phyloP scores from a whole-genome alignment of 1,140 invertebrate species.

The Lethrus apterus region DNA sequence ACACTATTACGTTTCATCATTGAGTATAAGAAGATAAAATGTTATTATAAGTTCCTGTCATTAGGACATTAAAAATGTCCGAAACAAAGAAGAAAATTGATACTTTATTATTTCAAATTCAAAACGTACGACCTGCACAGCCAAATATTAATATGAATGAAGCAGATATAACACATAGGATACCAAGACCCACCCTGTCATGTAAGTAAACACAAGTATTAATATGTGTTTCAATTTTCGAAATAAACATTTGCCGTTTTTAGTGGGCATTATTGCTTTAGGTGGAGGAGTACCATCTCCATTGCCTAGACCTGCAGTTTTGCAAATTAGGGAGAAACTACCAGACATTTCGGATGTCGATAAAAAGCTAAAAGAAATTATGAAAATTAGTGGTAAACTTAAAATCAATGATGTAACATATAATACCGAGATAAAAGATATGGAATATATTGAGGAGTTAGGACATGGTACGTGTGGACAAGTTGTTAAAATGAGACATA shows the following conservation, averaged over 20 bases:
- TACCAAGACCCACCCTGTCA: neutral
- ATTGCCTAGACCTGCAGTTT: constrained; percentile 26
- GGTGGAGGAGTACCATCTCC: constrained; percentile 23
- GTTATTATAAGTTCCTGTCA: neutral
- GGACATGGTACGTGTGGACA: constrained; percentile 96
- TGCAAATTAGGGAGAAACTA: constrained; percentile 26
- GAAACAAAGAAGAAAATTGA: too few relatives aligned
- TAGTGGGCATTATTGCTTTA: constrained; percentile 26
- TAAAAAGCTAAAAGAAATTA: constrained; percentile 45
- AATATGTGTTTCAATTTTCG: neutral
- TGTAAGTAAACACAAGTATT: neutral
- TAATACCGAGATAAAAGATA: constrained; percentile 77
- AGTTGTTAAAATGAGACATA: constrained; percentile 93
- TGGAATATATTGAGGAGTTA: constrained; percentile 82
- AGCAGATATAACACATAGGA: too few relatives aligned
- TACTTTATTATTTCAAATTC: too few relatives aligned
- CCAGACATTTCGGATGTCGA: constrained; percentile 42
- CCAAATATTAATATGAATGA: too few relatives aligned
- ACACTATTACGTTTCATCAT: too few relatives aligned
- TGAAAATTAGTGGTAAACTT: constrained; percentile 71
- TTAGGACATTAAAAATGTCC: too few relatives aligned
- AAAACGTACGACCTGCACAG: too few relatives aligned
- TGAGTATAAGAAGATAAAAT: neutral
- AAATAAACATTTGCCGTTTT: constrained; percentile 9
- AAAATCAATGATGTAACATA: constrained; percentile 73